Evolutionary conservation across 1,140 invertebrate species (phyloP).

Genomic region (Apis cerana): DNA sequence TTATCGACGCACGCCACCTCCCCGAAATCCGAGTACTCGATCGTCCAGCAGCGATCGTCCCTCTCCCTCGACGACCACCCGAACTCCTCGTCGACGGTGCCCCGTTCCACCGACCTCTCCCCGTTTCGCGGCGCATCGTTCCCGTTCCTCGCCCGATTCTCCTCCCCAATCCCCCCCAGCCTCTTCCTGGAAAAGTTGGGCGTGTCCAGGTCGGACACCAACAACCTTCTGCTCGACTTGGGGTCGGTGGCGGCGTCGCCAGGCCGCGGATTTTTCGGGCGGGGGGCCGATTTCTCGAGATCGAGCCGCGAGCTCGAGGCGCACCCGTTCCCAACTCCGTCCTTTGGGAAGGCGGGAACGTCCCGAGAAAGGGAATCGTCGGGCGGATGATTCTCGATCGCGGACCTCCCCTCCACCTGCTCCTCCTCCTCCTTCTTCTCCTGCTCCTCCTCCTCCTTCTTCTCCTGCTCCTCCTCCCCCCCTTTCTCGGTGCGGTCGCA

Average conservation of each 20-base stretch:
- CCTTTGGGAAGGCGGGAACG: too few species aligned
- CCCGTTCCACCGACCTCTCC: background rate
- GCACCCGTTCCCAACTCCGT: background rate
- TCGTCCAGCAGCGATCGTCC: too few species aligned
- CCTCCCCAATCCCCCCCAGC: background rate
- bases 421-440: too few species aligned
- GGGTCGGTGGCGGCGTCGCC: constrained; percentile 70
- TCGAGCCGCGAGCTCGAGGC: constrained; percentile 32
- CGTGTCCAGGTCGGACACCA: constrained; percentile 73
- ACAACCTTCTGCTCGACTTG: constrained; percentile 71
- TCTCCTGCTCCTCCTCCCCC: too few species aligned
- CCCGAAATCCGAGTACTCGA: constrained; percentile 23
- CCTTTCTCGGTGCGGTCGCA: background rate
- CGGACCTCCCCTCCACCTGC: background rate
- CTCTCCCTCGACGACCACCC: background rate
- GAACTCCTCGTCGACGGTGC: background rate
- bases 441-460: too few species aligned
- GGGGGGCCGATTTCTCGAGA: constrained; percentile 59
- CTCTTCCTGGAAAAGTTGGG: constrained; percentile 56
- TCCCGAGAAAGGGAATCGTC: too few species aligned
- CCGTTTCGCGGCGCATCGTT: too few species aligned
- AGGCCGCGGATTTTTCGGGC: constrained; percentile 58
- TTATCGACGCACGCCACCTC: background rate
- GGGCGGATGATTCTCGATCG: constrained; percentile 45
- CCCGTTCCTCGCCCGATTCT: background rate